These are phyloP conservation scores for Drosophila watanabei DNA, from an alignment of 1,140 invertebrate genomes.

Conservation along the genomic window DNA sequence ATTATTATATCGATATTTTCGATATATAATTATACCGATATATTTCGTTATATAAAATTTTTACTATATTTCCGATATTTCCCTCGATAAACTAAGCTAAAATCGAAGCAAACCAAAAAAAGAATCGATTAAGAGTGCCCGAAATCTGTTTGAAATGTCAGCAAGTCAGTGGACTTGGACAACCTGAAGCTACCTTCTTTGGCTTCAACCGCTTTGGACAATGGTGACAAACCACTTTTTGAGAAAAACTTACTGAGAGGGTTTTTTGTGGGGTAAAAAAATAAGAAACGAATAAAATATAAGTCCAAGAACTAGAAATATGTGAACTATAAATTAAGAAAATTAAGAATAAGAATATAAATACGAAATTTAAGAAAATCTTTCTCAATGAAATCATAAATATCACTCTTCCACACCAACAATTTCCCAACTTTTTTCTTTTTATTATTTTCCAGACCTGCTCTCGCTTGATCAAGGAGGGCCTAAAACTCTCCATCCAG, in stretches of 20 bases:
- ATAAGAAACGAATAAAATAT: neutral
- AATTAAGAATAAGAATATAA: too few species aligned
- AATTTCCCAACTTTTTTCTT: slow-evolving; percentile 9
- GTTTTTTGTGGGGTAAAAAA: neutral
- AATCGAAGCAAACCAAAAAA: neutral
- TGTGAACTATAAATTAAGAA: neutral
- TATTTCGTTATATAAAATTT: too few species aligned
- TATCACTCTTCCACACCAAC: slow-evolving; percentile 7
- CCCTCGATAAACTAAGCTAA: neutral
- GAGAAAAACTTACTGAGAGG: neutral
- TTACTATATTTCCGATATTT: neutral
- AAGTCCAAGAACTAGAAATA: neutral
- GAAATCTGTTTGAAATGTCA: slow-evolving; percentile 27
- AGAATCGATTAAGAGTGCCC: neutral
- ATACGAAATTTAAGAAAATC: too few species aligned
- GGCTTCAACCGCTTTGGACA: slow-evolving; percentile 57
- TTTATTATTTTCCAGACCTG: slow-evolving; percentile 88
- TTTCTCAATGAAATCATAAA: neutral
- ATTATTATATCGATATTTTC: too few species aligned
- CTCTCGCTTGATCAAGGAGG: slow-evolving; percentile 96
- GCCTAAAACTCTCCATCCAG: slow-evolving; percentile 95
- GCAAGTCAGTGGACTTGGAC: slow-evolving; percentile 30
- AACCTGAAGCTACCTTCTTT: slow-evolving; percentile 55
- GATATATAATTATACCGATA: too few species aligned
- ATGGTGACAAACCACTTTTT: slow-evolving; percentile 76